Evolutionary conservation across 2,888 invertebrate genomes (phyloP).

Genomic region (Aquatica leii): DNA sequence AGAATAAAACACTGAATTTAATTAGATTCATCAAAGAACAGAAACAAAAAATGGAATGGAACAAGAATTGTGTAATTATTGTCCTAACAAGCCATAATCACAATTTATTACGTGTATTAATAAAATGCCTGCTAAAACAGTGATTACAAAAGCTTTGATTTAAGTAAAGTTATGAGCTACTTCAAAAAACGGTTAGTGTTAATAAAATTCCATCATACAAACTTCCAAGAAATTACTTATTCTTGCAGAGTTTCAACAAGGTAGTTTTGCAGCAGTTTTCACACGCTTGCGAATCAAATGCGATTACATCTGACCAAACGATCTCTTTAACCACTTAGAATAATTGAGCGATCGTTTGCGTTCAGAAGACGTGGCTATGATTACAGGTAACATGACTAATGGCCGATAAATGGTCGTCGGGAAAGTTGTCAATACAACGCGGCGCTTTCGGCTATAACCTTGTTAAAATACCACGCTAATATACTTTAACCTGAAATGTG

Average conservation of each 20-base stretch:
- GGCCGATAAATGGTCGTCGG: conserved; percentile 36
- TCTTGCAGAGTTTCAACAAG: conserved; percentile 14
- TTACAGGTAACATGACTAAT: conserved; percentile 40
- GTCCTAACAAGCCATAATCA: no score
- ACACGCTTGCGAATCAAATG: conserved; percentile 29
- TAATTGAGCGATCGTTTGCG: conserved; percentile 40
- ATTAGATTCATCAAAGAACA: no score
- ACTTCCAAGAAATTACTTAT: conserved; percentile 22
- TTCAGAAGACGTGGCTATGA: conserved; percentile 37
- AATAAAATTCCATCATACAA: conserved; percentile 1
- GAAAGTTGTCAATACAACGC: conserved; percentile 34
- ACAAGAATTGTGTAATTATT: no score
- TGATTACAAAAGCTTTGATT: no score
- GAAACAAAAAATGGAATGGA: no score
- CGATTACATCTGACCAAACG: conserved; percentile 30
- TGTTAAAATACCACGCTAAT: conserved; percentile 37
- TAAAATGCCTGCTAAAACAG: no score
- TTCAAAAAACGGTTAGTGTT: no score
- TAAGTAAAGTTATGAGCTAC: no score
- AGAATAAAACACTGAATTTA: no score
- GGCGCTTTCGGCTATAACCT: conserved; percentile 36
- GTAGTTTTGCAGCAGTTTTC: conserved; percentile 32
- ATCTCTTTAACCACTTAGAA: conserved; percentile 29
- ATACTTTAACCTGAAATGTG: conserved; percentile 27
- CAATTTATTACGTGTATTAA: no score